phyloP scores from a whole-genome alignment of 92 coral and sea anemone genomes.

The Montipora capitata region DNA sequence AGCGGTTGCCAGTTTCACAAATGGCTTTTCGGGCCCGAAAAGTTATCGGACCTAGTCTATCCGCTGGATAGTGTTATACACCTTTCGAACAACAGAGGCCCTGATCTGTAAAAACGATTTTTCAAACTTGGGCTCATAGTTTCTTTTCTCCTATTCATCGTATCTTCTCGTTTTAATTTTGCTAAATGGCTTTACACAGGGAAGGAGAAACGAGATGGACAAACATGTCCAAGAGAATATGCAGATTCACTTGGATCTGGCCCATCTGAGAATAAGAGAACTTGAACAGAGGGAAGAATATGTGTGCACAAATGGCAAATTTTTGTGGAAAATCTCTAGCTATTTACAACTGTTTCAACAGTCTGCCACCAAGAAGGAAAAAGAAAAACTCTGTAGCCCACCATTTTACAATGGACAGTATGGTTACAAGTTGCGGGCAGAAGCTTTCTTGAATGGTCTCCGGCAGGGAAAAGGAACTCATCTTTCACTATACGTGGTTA shows the following conservation, averaged over 20 bases:
- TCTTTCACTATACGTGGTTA: conserved; percentile 95
- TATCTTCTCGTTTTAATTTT: not conserved
- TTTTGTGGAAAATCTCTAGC: conserved; percentile 98
- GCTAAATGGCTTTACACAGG: conserved; percentile 49
- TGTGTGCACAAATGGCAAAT: conserved; percentile 94
- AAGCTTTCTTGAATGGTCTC: conserved; percentile 97
- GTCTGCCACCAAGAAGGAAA: conserved; percentile 97
- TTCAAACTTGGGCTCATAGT: too few species aligned
- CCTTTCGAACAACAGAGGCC: too few species aligned
- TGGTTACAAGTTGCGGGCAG: conserved; percentile 98
- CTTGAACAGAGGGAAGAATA: conserved; percentile 93
- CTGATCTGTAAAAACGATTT: too few species aligned
- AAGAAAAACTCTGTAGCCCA: conserved; percentile 98
- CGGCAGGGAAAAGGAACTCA: conserved; percentile 99
- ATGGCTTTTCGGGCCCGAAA: too few species aligned
- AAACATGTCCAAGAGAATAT: conserved; percentile 89
- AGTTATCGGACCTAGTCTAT: too few species aligned
- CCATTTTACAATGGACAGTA: conserved; percentile 99
- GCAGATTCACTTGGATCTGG: conserved; percentile 92
- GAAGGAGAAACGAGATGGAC: conserved; percentile 91
- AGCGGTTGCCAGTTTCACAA: too few species aligned
- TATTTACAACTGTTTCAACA: conserved; percentile 94
- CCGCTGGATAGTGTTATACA: too few species aligned
- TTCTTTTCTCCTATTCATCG: not conserved
- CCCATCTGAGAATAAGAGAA: conserved; percentile 94